These are phyloP conservation scores for Fratercula arctica DNA, from an alignment of 2,797 vertebrate genomes.

Conservation along the genomic window DNA sequence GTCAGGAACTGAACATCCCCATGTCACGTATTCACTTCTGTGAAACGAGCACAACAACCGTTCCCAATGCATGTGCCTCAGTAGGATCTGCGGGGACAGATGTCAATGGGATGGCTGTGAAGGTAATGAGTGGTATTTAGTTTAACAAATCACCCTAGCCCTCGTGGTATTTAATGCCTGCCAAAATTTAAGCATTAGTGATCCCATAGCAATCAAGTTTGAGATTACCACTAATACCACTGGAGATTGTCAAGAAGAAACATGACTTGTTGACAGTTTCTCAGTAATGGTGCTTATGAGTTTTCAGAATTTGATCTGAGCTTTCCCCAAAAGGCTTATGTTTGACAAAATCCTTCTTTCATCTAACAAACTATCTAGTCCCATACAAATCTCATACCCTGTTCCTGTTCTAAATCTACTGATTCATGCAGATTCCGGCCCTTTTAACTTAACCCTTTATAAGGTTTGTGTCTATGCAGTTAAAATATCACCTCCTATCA, in stretches of 20 bases:
- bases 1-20: constrained; percentile 86
- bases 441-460: not conserved
- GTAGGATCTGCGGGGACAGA: constrained; percentile 87
- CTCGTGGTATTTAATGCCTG: not conserved
- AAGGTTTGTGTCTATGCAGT: not conserved
- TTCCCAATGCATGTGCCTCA: constrained; percentile 85
- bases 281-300: not conserved
- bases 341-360: not conserved
- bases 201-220: not conserved
- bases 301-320: not conserved
- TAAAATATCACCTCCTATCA: not conserved
- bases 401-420: not conserved
- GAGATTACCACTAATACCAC: not conserved
- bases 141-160: not conserved
- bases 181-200: not conserved
- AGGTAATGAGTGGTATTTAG: constrained; percentile 77
- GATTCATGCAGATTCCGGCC: not conserved
- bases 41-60: constrained; percentile 84
- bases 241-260: not conserved
- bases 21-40: constrained; percentile 83
- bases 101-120: constrained; percentile 89
- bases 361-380: not conserved
- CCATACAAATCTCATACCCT: not conserved
- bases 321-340: not conserved
- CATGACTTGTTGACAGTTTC: not conserved